phyloP scores from a whole-genome alignment of 2,113 vertebrate species.

The Sminthopsis crassicaudata region DNA sequence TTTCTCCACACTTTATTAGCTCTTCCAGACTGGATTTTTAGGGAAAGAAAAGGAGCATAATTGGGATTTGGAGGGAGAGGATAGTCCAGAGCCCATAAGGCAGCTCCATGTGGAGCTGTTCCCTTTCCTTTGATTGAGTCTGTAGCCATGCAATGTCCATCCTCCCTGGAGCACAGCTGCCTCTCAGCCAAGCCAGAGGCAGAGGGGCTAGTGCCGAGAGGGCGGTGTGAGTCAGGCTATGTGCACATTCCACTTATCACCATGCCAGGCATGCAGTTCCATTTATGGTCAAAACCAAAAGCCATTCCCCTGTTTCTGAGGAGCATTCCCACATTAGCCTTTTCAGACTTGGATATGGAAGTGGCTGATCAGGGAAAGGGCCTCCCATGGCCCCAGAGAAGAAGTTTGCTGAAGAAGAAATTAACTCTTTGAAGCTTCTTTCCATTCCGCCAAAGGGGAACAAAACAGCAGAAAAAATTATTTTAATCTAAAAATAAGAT shows the following conservation, averaged over 20 bases:
- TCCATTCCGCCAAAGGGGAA: conserved; percentile 23
- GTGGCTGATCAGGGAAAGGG: conserved; percentile 54
- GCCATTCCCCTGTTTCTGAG: conserved; percentile 70
- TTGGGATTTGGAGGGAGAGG: conserved; percentile 18
- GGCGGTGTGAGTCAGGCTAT: conserved; percentile 68
- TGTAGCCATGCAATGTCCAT: background rate
- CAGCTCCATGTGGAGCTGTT: background rate
- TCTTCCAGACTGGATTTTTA: background rate
- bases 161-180: conserved; percentile 57
- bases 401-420: conserved; percentile 34
- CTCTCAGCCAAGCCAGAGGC: background rate
- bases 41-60: background rate
- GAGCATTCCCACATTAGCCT: conserved; percentile 70
- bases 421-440: background rate
- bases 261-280: conserved; percentile 77
- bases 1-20: background rate
- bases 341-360: conserved; percentile 65
- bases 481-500: conserved; percentile 59
- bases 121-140: background rate
- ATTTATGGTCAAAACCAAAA: conserved; percentile 85
- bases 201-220: background rate
- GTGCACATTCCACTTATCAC: conserved; percentile 75
- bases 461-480: background rate
- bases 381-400: conserved; percentile 41
- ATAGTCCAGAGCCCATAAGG: background rate